Base-by-base conservation (phyloP, 2,797 vertebrate species). In the Hyperoplus immaculatus region DNA sequence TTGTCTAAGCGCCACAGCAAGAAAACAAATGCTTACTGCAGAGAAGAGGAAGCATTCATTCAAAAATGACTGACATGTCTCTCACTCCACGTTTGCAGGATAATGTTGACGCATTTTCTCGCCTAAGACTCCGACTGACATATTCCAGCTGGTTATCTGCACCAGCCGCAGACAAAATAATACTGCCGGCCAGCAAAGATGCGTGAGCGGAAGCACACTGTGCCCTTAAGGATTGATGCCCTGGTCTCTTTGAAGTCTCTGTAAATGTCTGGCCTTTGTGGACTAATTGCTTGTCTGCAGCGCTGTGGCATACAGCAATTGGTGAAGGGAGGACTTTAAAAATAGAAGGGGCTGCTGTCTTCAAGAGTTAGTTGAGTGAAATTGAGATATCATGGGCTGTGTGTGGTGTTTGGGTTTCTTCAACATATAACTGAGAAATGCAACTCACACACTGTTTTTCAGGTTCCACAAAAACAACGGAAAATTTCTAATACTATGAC, bases 251-350 rank as follows among this genome's bases (percentile, higher is more conserved):
- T 92, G 86, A 91, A 93, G 82, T 88, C 87, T 86, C 72, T 29
- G 77, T 93, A 92, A 94, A 93, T 92, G 92, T 91, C 84, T 92
- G 90, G 86, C 89, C 90, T 93, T 93, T 92, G 89, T 90, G 78
- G 72, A 91, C 88, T 93, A 94, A 94, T 93, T 93, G 89, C 87
- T 86, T 90, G 72, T 89, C 93, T 88, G 83, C 76, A 68, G 77
- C 77, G 82, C 60, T 15, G 39, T 75, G 72, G 86, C 71, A 77
- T 77, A 47, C 83, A 72, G 81, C 87, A 72, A 83, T 72, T 57
- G 77, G 81, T 50, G 77, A 85, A 81, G 81, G 69, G 69, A 83
- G 69, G 80, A 82, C 69, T 85, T 80, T 82, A 59, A 62, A 76
- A 76, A 81, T 80, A 49, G 81, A 78, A 82, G 41, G 39, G 42